Evolutionary conservation across 2,888 invertebrate genomes (phyloP).

Genomic region (Meta bourneti): DNA sequence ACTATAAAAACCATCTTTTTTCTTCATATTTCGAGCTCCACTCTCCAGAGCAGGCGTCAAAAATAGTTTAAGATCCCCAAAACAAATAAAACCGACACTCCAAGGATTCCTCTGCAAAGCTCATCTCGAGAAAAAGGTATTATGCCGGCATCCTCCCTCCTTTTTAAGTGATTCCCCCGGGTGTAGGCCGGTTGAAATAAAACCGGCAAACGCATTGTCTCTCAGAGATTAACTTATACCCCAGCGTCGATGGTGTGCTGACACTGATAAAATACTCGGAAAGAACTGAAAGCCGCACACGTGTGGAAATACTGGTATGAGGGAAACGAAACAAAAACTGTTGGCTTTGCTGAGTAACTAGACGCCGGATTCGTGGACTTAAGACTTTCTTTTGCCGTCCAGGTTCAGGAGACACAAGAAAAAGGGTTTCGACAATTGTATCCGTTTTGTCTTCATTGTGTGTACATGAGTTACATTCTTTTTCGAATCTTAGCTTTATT

Average conservation of each 20-base stretch:
- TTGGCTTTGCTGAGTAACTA: constrained; percentile 39
- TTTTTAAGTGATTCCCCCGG: constrained; percentile 39
- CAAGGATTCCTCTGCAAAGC: constrained; percentile 30
- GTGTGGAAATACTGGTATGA: constrained; percentile 34
- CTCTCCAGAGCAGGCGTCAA: not conserved
- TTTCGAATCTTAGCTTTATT: not conserved
- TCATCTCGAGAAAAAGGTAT: constrained; percentile 31
- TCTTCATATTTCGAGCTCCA: no score
- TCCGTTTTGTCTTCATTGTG: constrained; percentile 1
- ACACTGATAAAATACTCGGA: constrained; percentile 64
- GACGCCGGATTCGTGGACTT: constrained; percentile 32
- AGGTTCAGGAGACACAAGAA: not conserved
- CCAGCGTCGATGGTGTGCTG: constrained; percentile 55
- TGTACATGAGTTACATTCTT: not conserved
- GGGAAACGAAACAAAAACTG: constrained; percentile 34
- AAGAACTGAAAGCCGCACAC: constrained; percentile 31
- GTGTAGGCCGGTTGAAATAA: constrained; percentile 31
- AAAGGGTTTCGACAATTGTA: constrained; percentile 23
- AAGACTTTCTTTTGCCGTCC: not conserved
- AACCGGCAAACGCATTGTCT: constrained; percentile 52
- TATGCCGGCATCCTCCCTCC: constrained; percentile 5
- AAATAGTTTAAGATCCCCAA: not conserved
- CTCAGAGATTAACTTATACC: constrained; percentile 62
- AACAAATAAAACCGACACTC: constrained; percentile 15
- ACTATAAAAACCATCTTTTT: no score